These are phyloP conservation scores for Calephelis perditalis DNA, from an alignment of 2,888 invertebrate species.

Conservation along the genomic window DNA sequence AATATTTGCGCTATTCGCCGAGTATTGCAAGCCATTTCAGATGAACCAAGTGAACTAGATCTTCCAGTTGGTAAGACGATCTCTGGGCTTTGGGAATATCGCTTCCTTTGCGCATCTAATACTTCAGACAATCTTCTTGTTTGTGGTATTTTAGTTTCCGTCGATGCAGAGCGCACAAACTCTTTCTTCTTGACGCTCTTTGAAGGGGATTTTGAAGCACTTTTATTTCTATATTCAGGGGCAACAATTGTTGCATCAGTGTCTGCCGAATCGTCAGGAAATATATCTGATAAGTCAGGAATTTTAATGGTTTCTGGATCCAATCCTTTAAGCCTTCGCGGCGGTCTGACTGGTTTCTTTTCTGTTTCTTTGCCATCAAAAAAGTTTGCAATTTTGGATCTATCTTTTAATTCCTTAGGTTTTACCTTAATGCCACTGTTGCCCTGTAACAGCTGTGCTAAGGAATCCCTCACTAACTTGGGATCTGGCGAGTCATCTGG, in stretches of 20 bases:
- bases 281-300: constrained; percentile 43
- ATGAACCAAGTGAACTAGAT: constrained; percentile 50
- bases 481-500: constrained; percentile 60
- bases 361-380: constrained; percentile 40
- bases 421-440: constrained; percentile 41
- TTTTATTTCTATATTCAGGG: constrained; percentile 31
- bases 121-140: constrained; percentile 46
- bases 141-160: constrained; percentile 35
- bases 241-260: constrained; percentile 48
- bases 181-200: constrained; percentile 32
- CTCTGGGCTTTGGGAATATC: constrained; percentile 49
- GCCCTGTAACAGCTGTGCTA: constrained; percentile 53
- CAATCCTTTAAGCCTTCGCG: constrained; percentile 55
- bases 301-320: constrained; percentile 42
- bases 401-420: constrained; percentile 28
- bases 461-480: constrained; percentile 43
- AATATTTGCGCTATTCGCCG: constrained; percentile 56
- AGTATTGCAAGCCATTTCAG: constrained; percentile 45
- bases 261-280: constrained; percentile 49
- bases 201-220: constrained; percentile 33
- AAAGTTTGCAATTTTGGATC: constrained; percentile 41
- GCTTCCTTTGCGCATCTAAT: constrained; percentile 35
- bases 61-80: constrained; percentile 35
- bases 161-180: constrained; percentile 35
- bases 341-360: constrained; percentile 41